phyloP scores from a whole-genome alignment of 2,888 invertebrate species.

The Palloptera scutellata region DNA sequence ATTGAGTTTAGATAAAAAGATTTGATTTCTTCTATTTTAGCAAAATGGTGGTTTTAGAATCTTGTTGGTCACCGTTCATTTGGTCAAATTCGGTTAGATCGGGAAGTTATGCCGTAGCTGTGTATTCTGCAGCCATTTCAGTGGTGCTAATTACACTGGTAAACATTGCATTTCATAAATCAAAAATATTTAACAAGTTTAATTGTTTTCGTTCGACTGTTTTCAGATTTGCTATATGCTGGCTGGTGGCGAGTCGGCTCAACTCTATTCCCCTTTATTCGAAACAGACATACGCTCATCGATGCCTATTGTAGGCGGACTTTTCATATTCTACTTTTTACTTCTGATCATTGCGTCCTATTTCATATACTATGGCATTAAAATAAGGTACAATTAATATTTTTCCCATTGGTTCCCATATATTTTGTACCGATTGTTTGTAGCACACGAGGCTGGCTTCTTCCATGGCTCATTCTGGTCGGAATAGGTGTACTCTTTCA shows the following conservation, averaged over 20 bases:
- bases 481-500: slow-evolving; percentile 78
- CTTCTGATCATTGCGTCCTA: slow-evolving; percentile 68
- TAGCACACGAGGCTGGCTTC: slow-evolving; percentile 81
- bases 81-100: slow-evolving; percentile 82
- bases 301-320: slow-evolving; percentile 74
- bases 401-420: slow-evolving; percentile 55
- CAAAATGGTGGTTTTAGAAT: slow-evolving; percentile 76
- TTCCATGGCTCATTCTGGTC: slow-evolving; percentile 81
- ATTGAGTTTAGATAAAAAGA: too few species aligned
- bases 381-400: slow-evolving; percentile 50
- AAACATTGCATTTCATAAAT: slow-evolving; percentile 24
- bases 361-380: slow-evolving; percentile 58
- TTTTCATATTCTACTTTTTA: slow-evolving; percentile 59
- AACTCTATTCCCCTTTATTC: slow-evolving; percentile 87
- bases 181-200: slow-evolving; percentile 1
- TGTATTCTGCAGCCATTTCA: slow-evolving; percentile 79
- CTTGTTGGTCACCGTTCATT: slow-evolving; percentile 89
- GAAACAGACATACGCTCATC: slow-evolving; percentile 81
- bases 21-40: slow-evolving; percentile 19
- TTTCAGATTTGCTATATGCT: slow-evolving; percentile 75
- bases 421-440: slow-evolving; percentile 58
- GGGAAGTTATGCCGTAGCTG: slow-evolving; percentile 81
- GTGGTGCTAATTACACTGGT: slow-evolving; percentile 75
- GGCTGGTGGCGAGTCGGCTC: slow-evolving; percentile 87
- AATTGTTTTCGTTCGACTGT: slow-evolving; percentile 4